phyloP scores from a whole-genome alignment of 2,888 invertebrate genomes.

The Parnassius mnemosyne region DNA sequence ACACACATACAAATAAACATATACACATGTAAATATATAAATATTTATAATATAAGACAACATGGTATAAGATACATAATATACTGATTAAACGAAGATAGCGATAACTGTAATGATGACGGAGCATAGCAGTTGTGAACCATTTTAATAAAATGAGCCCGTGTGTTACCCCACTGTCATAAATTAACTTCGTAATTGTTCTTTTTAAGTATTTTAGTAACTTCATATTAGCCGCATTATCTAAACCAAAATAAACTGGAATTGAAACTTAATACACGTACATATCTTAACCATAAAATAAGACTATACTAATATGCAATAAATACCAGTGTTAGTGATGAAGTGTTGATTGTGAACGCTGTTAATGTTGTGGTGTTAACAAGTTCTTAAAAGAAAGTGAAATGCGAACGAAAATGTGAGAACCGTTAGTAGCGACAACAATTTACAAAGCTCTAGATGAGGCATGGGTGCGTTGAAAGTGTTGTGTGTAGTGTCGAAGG shows the following conservation, averaged over 20 bases:
- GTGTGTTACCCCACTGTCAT: too few species aligned
- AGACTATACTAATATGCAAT: not conserved
- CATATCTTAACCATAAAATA: slow-evolving; percentile 20
- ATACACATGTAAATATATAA: too few species aligned
- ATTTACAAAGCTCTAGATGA: not conserved
- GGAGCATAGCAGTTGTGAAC: too few species aligned
- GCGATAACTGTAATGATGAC: too few species aligned
- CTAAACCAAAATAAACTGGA: slow-evolving; percentile 10
- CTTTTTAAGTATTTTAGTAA: slow-evolving; percentile 1
- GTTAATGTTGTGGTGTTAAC: not conserved
- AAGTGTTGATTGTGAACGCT: not conserved
- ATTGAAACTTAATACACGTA: slow-evolving; percentile 20
- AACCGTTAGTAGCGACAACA: not conserved
- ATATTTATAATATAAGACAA: too few species aligned
- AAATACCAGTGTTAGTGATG: not conserved
- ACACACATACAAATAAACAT: too few species aligned
- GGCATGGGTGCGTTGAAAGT: slow-evolving; percentile 10
- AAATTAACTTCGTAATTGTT: not conserved
- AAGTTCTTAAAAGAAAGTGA: too few species aligned
- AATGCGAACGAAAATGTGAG: not conserved
- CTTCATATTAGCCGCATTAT: slow-evolving; percentile 5
- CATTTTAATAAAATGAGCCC: too few species aligned
- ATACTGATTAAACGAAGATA: too few species aligned
- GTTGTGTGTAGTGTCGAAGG: slow-evolving; percentile 2
- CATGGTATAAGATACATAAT: too few species aligned